Conservation (phyloP, 1,140 invertebrate genomes). For the Drosophila serrata region DNA sequence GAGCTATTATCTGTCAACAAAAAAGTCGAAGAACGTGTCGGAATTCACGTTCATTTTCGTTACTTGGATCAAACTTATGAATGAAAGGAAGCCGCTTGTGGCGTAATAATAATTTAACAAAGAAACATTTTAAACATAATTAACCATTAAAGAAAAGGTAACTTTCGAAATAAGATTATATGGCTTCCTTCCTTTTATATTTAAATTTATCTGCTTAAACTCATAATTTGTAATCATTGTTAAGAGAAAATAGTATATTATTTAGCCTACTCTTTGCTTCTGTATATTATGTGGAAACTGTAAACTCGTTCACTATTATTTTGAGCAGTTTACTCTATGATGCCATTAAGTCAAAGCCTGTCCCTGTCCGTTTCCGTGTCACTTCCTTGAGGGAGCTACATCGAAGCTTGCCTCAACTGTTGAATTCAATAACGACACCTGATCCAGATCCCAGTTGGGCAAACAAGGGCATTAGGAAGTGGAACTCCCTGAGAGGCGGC, state of each 20-base stretch:
- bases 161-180: neutral
- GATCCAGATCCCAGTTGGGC: constrained; percentile 34
- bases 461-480: constrained; percentile 42
- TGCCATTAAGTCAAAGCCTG: neutral
- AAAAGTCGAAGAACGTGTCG: constrained; percentile 10
- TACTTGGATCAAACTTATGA: no score
- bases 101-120: neutral
- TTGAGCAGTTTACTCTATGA: constrained; percentile 19
- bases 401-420: constrained; percentile 17
- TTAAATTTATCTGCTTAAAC: neutral
- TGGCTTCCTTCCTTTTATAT: no score
- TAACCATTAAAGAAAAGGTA: neutral
- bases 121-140: neutral
- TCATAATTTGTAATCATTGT: neutral
- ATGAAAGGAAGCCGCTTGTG: neutral
- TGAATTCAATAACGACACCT: constrained; percentile 66
- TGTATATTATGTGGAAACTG: neutral
- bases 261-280: neutral
- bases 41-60: neutral
- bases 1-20: constrained; percentile 25
- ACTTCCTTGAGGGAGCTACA: constrained; percentile 16
- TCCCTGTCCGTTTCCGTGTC: constrained; percentile 19
- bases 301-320: constrained; percentile 23
- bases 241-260: neutral
- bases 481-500: constrained; percentile 5